These are phyloP conservation scores for Cavia aperea DNA, from an alignment of 2,113 vertebrate species.

Conservation along the genomic window DNA sequence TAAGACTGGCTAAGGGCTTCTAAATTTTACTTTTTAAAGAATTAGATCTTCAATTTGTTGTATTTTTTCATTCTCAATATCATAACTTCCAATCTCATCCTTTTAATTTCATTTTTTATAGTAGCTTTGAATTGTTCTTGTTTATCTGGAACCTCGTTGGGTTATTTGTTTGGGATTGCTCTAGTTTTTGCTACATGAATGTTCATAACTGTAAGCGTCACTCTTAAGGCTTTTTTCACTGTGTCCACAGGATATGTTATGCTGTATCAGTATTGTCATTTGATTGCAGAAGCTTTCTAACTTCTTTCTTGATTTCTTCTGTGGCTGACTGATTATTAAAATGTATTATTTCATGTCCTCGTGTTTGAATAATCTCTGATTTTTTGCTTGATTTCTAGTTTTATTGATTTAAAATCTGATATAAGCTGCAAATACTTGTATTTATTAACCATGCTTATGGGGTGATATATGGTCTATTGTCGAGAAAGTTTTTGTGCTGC, in stretches of 20 bases:
- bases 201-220: neutral
- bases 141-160: neutral
- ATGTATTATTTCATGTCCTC: neutral
- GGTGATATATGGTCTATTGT: neutral
- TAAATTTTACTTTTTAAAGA: neutral
- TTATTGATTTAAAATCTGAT: neutral
- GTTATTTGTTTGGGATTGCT: neutral
- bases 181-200: neutral
- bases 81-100: neutral
- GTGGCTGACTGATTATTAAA: neutral
- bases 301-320: neutral
- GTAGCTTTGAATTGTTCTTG: neutral
- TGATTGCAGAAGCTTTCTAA: neutral
- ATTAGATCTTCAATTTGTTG: neutral
- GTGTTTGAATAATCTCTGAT: neutral
- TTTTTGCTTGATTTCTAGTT: neutral
- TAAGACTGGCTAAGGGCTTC: neutral
- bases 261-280: neutral
- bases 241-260: neutral
- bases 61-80: neutral
- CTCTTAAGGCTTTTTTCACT: neutral
- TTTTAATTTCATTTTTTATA: neutral
- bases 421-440: neutral
- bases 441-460: neutral
- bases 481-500: neutral